phyloP scores from a whole-genome alignment of 2,888 invertebrate genomes.

The Xestia rhomboidea region DNA sequence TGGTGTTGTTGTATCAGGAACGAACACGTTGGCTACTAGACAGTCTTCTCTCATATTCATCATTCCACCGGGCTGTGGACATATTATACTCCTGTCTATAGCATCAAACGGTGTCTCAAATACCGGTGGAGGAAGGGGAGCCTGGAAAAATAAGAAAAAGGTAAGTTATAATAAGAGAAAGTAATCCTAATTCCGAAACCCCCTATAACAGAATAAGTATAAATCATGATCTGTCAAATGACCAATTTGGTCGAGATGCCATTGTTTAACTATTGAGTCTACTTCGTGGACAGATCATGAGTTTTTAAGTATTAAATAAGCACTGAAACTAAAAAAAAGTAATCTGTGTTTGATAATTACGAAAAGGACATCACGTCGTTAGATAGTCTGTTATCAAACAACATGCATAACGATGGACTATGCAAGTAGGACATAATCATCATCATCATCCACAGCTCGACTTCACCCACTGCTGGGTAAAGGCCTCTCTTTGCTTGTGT shows the following conservation, averaged over 20 bases:
- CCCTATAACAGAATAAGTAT: too few species aligned
- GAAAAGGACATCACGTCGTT: neutral
- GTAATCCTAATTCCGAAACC: neutral
- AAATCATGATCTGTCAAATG: too few species aligned
- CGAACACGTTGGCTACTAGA: slow-evolving; percentile 79
- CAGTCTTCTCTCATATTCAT: slow-evolving; percentile 75
- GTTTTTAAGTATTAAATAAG: neutral
- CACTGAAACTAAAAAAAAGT: neutral
- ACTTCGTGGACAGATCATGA: too few species aligned
- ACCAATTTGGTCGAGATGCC: too few species aligned
- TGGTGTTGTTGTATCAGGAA: slow-evolving; percentile 71
- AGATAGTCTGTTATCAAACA: neutral
- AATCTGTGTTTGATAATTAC: neutral
- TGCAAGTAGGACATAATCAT: neutral
- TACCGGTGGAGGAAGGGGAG: slow-evolving; percentile 72
- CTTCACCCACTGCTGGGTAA: too few species aligned
- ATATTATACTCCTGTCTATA: slow-evolving; percentile 64
- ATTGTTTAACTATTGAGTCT: too few species aligned
- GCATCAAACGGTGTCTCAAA: slow-evolving; percentile 73
- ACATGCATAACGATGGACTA: neutral
- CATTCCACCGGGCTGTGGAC: slow-evolving; percentile 67
- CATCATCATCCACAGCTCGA: too few species aligned
- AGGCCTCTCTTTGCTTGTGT: too few species aligned
- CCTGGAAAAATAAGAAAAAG: slow-evolving; percentile 57
- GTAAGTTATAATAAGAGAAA: neutral